Base-by-base conservation (phyloP, 2,113 vertebrate genomes). In the Copsychus sechellarum region DNA sequence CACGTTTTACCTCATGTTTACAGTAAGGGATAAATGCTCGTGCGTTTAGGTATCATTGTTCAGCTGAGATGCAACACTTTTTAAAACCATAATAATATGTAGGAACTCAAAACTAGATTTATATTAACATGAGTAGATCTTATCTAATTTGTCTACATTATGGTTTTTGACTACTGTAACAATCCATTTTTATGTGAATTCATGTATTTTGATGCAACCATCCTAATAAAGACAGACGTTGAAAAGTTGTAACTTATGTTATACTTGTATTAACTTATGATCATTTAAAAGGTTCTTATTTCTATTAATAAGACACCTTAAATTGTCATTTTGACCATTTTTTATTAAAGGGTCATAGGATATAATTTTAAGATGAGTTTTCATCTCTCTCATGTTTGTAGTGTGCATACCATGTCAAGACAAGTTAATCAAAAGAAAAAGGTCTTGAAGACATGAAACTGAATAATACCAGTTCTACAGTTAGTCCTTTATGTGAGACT, bases 21-120 rank as follows among this genome's bases (percentile, higher is more conserved):
- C 14, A 57, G n/a, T 79, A 28, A 17, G 5, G 1, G 1, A 65
- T 57, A 69, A 79, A 82, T 57, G 20, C 31, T 53, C 0, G 0
- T 51, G 14, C 34, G 8, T 73, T 86, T 86, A 34, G 36, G 7
- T 80, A 45, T n/a, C 18, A 31, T n/a, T 22, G 22, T 45, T 80
- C 77, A 77, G 16, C 12, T 47, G 60, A 81, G 58, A 42, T 6
- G 7, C 6, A 90, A 53, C 23, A 19, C 2, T 57, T 56, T 91
- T 54, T 90, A 40, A 74, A 90, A 69, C 29, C 2, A 7, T 40
- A 5, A 13, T 71, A 64, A 61, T 45, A 3, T 64, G 12, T 56
- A 70, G 69, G 22, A 90, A 88, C 24, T 81, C 45, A 65, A 76
- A 92, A 67, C 8, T 56, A 43, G 33, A 23, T 56, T 58, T 62